Base-by-base conservation (phyloP, 64 coral and sea anemone genomes). In the Platygyra sinensis region DNA sequence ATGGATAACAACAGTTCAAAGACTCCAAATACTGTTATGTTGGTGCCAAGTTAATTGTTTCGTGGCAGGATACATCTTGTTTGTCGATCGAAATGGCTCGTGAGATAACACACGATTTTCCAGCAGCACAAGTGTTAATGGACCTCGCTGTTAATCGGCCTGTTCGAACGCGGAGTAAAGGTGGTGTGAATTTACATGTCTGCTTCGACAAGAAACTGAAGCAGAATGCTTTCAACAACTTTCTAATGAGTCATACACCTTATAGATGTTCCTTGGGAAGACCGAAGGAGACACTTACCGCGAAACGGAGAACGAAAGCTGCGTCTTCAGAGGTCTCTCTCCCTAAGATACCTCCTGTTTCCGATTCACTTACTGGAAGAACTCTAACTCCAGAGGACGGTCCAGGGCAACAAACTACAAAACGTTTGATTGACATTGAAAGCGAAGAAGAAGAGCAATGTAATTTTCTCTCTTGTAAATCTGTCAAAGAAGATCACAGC, bases 201-300 rank as follows among this genome's bases (percentile, higher is more conserved):
- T 85, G 81, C 22, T 85, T 72, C 62, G 81, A 85, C 38, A 85
- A 85, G 63, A 85, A 85, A 16, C 32, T 85, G 17, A 85, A 85
- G 15, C 81, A 85, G 39, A 85, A 38, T 50, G 81, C 81, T 20
- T 85, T 85, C 8, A 85, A 85, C 33, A 85, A 85, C 62, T 65
- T 85, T 42, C 24, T 85, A 20, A 42, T 85, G 81, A 85, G 38
- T 28, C 62, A 72, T 72, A 85, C 81, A 51, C 81, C 81, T 71
- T 85, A 85, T 63, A 64, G 81, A 49, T 85, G 62, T 25, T 85
- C 81, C 1, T 71, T 85, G 39, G 81, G 81, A 50, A 72, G 67
- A 51, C 20, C 62, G 14, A 69, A 24, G 32, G 24, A 69, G 22
- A 27, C 38, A 50, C 25, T 12, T 0, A 33, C 72, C 2, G 20